Base-by-base conservation (phyloP, 2,797 vertebrate genomes). In the Hephaestus fuliginosus region DNA sequence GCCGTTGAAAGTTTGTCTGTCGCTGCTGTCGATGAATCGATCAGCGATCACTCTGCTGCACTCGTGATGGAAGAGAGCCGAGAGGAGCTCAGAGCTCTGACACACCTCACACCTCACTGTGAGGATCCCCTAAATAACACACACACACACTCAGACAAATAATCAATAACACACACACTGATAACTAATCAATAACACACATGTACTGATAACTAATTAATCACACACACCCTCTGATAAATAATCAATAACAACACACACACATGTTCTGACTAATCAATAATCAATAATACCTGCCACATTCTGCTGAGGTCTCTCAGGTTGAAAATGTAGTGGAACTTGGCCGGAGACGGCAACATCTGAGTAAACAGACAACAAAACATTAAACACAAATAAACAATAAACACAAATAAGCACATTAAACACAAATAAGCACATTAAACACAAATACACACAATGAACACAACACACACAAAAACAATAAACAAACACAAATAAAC, bases 311-410 rank as follows among this genome's bases (percentile, higher is more conserved):
- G 92, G 88, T 97, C 96, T 83, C 96, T 93, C 83, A 97, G 93
- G 90, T 97, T 97, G 86, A 97, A 97, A 82, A 96, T 90, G 88
- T 97, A 97, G 93, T 97, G 96, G 86, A 97, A 97, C 91, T 96
- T 97, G 7, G 96, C 94, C 25, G 96, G 96, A 63, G 96, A 97
- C 7, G 96, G 96, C 73, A 97, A 84, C 96, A 97, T 96, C 96
- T 97, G 89, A 36, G 68, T 58, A 56, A 43, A 71, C 33, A 36
- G 33, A 36, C 33, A 7, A 36, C 33, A 36, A 36, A 5, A 5
- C 17, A 48, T 2, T 48, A 48, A 48, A 48, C 6, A 14, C 10
- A 48, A 17, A 48, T 7, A 48, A 5, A 18, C 17, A 48, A 14
- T 14, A 43, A 3, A 9, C 41, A 43, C 8, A 25, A 25, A 25